Percentiles rank a stretch among this genome's conserved stretches.
phyloP scores from a whole-genome alignment of 2,888 invertebrate species.

The Chaetogeoica ovagalla region DNA sequence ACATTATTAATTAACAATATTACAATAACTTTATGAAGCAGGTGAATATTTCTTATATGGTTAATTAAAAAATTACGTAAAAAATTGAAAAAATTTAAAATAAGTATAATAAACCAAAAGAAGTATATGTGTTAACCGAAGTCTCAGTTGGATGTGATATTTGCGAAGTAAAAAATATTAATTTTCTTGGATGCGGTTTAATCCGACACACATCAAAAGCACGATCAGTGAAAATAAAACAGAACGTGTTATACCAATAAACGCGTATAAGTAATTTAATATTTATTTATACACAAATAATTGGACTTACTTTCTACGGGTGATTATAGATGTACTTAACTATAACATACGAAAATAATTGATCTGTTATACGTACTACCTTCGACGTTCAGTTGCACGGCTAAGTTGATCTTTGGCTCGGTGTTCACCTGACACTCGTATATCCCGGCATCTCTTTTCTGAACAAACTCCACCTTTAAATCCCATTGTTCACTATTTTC shows the following conservation, averaged over 20 bases:
- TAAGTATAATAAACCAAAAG: neutral
- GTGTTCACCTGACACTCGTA: conserved; percentile 90
- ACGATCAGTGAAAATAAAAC: too few species aligned
- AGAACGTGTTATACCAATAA: too few species aligned
- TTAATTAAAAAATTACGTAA: too few species aligned
- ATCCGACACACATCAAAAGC: too few species aligned
- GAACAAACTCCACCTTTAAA: conserved; percentile 80
- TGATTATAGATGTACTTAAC: neutral
- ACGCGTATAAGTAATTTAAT: too few species aligned
- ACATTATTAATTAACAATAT: too few species aligned
- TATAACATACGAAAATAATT: conserved; percentile 25
- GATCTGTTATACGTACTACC: conserved; percentile 63
- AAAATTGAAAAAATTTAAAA: neutral
- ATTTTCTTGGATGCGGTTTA: too few species aligned
- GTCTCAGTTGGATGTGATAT: neutral
- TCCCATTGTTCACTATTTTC: conserved; percentile 86
- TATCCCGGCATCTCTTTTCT: conserved; percentile 79
- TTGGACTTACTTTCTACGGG: neutral
- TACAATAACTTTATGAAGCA: too few species aligned
- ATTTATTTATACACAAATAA: neutral
- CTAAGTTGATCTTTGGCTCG: conserved; percentile 86
- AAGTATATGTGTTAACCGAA: neutral
- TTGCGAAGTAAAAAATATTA: too few species aligned
- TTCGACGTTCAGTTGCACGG: conserved; percentile 77
- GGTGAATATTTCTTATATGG: too few species aligned